Percentiles rank a stretch among this genome's conserved stretches.
Evolutionary conservation across 1,140 invertebrate species (phyloP).

Genomic region (Bilobella aurantiaca): DNA sequence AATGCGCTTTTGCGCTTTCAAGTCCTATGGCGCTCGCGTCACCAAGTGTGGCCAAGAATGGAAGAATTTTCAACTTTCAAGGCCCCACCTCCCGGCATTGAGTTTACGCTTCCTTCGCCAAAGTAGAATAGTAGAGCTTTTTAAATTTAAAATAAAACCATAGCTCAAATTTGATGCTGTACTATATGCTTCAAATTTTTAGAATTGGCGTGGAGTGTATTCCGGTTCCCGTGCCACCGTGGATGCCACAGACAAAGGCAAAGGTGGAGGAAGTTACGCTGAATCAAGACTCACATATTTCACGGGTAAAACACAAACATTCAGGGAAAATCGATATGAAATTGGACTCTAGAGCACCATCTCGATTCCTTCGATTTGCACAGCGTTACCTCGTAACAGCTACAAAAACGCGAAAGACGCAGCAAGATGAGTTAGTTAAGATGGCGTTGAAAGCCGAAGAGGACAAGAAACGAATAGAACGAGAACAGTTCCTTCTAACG

Average conservation of each 20-base stretch:
- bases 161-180: not conserved
- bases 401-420: slow-evolving; percentile 95
- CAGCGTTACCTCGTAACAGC: slow-evolving; percentile 93
- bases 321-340: too few species aligned
- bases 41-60: slow-evolving; percentile 97
- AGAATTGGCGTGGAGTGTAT: slow-evolving; percentile 83
- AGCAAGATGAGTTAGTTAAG: slow-evolving; percentile 95
- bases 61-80: slow-evolving; percentile 92
- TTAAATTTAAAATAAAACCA: not conserved
- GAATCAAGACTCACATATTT: slow-evolving; percentile 95
- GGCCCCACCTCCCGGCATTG: slow-evolving; percentile 94
- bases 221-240: slow-evolving; percentile 93
- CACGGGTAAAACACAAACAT: too few species aligned
- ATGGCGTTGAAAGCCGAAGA: slow-evolving; percentile 88
- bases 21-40: slow-evolving; percentile 91
- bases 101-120: slow-evolving; percentile 96
- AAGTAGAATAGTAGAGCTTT: slow-evolving; percentile 43
- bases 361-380: too few species aligned
- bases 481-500: slow-evolving; percentile 92
- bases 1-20: slow-evolving; percentile 79
- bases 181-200: not conserved
- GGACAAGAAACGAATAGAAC: slow-evolving; percentile 82
- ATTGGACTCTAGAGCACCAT: too few species aligned
- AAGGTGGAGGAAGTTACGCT: slow-evolving; percentile 98
- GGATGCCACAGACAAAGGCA: slow-evolving; percentile 94